These are phyloP conservation scores for Antigone vipio DNA, from an alignment of 2,113 vertebrate genomes.

Conservation along the genomic window DNA sequence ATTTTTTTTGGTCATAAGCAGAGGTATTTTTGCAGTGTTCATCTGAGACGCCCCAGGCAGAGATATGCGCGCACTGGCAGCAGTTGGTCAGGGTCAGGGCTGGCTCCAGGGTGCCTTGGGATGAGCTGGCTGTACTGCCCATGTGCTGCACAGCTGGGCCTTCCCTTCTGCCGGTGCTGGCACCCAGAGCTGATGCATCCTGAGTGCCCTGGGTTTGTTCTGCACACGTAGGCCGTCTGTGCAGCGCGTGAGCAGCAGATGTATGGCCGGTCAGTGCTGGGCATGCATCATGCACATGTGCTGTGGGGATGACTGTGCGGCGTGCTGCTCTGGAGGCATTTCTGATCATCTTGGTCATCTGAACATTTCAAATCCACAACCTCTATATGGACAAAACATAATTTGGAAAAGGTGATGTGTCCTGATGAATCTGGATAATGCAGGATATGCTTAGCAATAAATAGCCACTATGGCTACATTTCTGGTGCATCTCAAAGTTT, in stretches of 20 bases:
- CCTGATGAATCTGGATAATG: background rate
- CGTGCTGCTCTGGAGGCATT: too few relatives aligned
- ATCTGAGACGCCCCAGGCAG: background rate
- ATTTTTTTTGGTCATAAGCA: background rate
- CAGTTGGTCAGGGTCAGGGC: background rate
- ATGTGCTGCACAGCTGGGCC: background rate
- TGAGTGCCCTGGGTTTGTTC: background rate
- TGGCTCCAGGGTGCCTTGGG: background rate
- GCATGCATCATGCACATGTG: accelerated
- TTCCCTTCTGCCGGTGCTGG: background rate
- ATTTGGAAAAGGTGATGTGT: background rate
- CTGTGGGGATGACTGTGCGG: background rate
- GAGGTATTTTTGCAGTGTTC: background rate
- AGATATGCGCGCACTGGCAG: accelerated
- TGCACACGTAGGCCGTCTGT: background rate
- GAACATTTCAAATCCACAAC: background rate
- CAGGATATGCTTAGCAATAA: background rate
- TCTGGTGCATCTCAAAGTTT: background rate
- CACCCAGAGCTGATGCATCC: background rate
- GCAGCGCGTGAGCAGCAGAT: background rate
- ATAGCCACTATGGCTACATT: background rate
- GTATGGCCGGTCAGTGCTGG: background rate
- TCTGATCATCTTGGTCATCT: background rate
- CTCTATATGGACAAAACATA: background rate
- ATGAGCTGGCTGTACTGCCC: background rate